Percentiles rank a stretch among this genome's conserved stretches.
Conservation (phyloP, 1,140 invertebrate species). For the Philaenus spumarius region DNA sequence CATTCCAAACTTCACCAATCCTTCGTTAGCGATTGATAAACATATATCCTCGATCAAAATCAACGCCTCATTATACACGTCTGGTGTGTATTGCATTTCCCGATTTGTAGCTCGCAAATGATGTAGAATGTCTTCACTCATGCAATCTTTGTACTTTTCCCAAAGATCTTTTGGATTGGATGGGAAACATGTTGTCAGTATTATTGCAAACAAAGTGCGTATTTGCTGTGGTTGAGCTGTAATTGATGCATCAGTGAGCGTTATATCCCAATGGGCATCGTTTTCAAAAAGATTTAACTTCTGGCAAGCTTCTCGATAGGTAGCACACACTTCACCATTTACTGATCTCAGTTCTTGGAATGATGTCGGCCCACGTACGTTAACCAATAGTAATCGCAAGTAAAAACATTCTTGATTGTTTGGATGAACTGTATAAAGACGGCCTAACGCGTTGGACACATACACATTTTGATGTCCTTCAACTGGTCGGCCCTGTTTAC, state of each 20-base stretch:
- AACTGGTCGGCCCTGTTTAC: conserved; percentile 26
- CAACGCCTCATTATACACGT: conserved; percentile 33
- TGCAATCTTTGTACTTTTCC: conserved; percentile 35
- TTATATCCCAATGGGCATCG: conserved; percentile 33
- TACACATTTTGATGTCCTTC: conserved; percentile 29
- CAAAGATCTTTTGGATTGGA: conserved; percentile 32
- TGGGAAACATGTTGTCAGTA: conserved; percentile 32
- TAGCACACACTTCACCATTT: conserved; percentile 35
- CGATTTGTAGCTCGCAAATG: background rate
- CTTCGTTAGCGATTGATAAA: conserved; percentile 28
- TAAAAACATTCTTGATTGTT: conserved; percentile 35
- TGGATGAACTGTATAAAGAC: conserved; percentile 37
- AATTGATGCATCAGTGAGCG: conserved; percentile 32
- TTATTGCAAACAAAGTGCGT: conserved; percentile 39
- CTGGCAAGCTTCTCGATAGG: conserved; percentile 38
- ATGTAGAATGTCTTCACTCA: conserved; percentile 33
- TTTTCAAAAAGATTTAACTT: conserved; percentile 25
- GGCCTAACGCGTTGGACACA: conserved; percentile 27
- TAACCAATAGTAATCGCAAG: conserved; percentile 40
- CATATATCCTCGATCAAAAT: conserved; percentile 38
- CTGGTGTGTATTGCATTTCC: conserved; percentile 22
- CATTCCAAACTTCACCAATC: conserved; percentile 5
- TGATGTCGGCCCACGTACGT: conserved; percentile 41
- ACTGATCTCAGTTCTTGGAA: conserved; percentile 41
- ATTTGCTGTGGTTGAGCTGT: conserved; percentile 36